Evolutionary conservation across 2,797 vertebrate genomes (phyloP), one percentile per base, ranked within the genome.

Genomic region (Dendrocincla fuliginosa): DNA sequence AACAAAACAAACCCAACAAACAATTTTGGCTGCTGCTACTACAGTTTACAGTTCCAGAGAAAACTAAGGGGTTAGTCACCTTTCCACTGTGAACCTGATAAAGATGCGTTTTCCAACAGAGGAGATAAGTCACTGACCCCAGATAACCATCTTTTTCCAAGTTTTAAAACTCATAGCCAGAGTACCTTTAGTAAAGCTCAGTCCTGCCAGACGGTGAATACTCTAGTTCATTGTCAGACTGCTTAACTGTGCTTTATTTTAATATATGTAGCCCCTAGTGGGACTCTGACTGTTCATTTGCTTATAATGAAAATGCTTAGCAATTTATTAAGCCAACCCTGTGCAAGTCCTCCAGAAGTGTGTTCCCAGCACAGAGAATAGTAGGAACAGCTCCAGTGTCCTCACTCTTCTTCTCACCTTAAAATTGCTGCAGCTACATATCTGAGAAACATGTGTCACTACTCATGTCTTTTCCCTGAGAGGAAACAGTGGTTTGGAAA

Each of bases 231-330:
- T 73, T 56, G 61, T 35, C 67, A 93, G 46, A 52, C 24, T 65
- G 42, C 61, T 84, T 85, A 90, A 84, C 32, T 70, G 52, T 56
- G 44, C 56, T 80, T 71, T 85, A 78, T 88, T 96, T 92, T 77
- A 93, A 85, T 52, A 84, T 20, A 14, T 5, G 23, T 25, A 46
- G 75, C 27, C 46, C 53, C 71, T 49, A 18, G 16, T 28, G 52
- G 37, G 71, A 75, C 53, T 73, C 56, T 47, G 47, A 80, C 13
- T 13, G 5, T 28, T 76, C 49, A n/a, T 42, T 33, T 80, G 32
- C 33, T 74, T 74, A 70, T 39, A 74, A 90, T 12, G 32, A 89
- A 92, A 91, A 41, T 1, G 2, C 30, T 64, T 89, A 33, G 67
- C 8, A 1, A 63, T 84, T 52, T 89, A 23, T 55, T 87, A 87